Percentiles rank a stretch among this genome's conserved stretches.
phyloP scores from a whole-genome alignment of 2,888 invertebrate species.

The Xanthorhoe spadicearia region DNA sequence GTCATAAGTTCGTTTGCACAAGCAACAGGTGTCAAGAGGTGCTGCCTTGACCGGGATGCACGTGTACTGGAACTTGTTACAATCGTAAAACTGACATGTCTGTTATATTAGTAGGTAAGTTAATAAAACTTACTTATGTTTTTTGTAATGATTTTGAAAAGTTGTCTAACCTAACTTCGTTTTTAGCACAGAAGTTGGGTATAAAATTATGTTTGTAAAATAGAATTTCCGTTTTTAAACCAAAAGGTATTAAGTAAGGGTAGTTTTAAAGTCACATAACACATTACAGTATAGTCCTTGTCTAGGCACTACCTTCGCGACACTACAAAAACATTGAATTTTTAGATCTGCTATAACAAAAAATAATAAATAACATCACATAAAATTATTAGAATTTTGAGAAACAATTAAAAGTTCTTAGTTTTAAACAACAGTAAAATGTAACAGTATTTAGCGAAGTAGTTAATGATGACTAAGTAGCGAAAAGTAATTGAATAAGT shows the following conservation, averaged over 20 bases:
- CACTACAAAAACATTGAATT: background rate
- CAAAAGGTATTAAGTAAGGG: background rate
- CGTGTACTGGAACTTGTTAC: constrained; percentile 26
- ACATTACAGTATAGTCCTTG: background rate
- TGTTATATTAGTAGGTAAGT: background rate
- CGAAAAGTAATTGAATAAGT: constrained; percentile 22
- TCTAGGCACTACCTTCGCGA: background rate
- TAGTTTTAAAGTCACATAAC: background rate
- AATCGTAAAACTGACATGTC: constrained; percentile 7
- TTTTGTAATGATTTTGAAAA: background rate
- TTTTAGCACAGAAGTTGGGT: background rate
- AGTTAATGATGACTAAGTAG: constrained; percentile 6
- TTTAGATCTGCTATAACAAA: constrained; percentile 12
- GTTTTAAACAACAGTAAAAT: constrained; percentile 16
- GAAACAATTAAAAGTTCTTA: constrained; percentile 14
- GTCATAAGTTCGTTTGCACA: constrained; percentile 34
- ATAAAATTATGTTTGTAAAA: background rate
- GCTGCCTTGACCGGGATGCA: constrained; percentile 35
- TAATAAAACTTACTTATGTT: background rate
- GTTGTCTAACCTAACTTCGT: background rate
- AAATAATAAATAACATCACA: background rate
- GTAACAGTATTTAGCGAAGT: constrained; percentile 9
- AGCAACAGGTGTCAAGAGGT: constrained; percentile 44
- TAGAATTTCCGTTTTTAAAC: background rate
- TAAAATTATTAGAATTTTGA: background rate